Base-by-base conservation (phyloP, 1,140 invertebrate genomes). In the Neodiprion fabricii region DNA sequence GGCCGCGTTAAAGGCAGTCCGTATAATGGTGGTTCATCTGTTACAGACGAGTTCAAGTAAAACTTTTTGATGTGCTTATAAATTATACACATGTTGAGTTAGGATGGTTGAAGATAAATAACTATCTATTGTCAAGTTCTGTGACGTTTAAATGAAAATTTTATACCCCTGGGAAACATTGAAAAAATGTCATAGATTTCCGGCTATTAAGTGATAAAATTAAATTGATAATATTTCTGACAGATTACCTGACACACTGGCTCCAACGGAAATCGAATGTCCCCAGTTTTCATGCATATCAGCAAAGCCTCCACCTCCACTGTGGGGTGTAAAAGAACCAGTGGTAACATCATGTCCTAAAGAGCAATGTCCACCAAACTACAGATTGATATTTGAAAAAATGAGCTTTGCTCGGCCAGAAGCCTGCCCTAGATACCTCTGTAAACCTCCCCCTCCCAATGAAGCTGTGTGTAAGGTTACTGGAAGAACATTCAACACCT, bases 401-500 rank as follows among this genome's bases (percentile, higher is more conserved):
- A 76, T 77, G 71, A 84, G 82, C 28, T 82, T 84, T 77, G 80
- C 81, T 40, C 80, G 80, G 40, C 72, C 74, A 5, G 67, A 75
- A 23, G 74, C 80, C 68, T 89, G 89, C 82, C 84, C 79, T 67
- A 91, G 90, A 75, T 93, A 92, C 78, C 85, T 88, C 5, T 95
- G 94, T 77, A 87, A 90, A 17, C 91, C 91, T 2, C 89, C 91
- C 2, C 88, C 89, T 1, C 88, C 90, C 14, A 89, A 90, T 3
- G 91, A 93, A 72, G 90, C 89, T 23, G 87, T 91, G 67, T 96
- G 95, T 81, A 92, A 94, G 77, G 85, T 96, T 1, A 94, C 92
- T 17, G 93, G 94, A 7, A 91, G 92, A 72, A 93, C 92, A 3
- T 92, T 96, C 79, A 92, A 90, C 72, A 96, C 95, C 0, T 96